Evolutionary conservation across 2,797 vertebrate species (phyloP).

Genomic region (Chelonia mydas): DNA sequence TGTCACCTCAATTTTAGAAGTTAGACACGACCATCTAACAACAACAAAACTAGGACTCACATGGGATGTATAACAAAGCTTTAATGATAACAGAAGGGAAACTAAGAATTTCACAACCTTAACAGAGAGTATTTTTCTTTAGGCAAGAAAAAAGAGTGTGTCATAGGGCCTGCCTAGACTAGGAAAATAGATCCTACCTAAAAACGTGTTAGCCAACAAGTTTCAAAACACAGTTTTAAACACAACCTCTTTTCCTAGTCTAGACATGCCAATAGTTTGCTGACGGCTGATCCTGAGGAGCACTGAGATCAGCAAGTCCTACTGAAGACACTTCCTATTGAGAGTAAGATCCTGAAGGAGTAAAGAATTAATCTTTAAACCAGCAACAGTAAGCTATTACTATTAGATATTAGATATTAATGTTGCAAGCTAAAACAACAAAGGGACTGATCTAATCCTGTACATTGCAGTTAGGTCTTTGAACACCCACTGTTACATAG

Average conservation of each 20-base stretch:
- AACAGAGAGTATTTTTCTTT: conserved; percentile 5
- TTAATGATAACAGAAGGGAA: conserved; percentile 46
- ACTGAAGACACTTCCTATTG: neutral
- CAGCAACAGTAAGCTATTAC: neutral
- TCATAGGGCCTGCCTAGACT: neutral
- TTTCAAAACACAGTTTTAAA: neutral
- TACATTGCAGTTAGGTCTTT: neutral
- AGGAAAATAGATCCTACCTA: neutral
- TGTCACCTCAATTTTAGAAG: neutral
- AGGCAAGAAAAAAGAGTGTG: neutral
- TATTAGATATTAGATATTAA: neutral
- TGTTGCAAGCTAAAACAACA: conserved; percentile 41
- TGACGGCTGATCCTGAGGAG: neutral
- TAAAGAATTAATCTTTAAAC: neutral
- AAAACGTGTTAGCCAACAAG: neutral
- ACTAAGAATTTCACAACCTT: conserved; percentile 39
- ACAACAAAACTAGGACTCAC: neutral
- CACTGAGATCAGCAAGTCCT: neutral
- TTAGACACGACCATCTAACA: neutral
- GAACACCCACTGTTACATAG: conserved; percentile 29
- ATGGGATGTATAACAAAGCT: conserved; percentile 28
- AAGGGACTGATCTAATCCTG: conserved; percentile 31
- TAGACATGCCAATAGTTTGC: neutral
- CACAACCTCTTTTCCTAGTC: neutral
- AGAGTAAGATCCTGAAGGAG: neutral